Percentiles rank a stretch among this genome's conserved stretches.
These are phyloP conservation scores for Bergia puertoricense DNA, from an alignment of 92 coral and sea anemone species.

Conservation along the genomic window DNA sequence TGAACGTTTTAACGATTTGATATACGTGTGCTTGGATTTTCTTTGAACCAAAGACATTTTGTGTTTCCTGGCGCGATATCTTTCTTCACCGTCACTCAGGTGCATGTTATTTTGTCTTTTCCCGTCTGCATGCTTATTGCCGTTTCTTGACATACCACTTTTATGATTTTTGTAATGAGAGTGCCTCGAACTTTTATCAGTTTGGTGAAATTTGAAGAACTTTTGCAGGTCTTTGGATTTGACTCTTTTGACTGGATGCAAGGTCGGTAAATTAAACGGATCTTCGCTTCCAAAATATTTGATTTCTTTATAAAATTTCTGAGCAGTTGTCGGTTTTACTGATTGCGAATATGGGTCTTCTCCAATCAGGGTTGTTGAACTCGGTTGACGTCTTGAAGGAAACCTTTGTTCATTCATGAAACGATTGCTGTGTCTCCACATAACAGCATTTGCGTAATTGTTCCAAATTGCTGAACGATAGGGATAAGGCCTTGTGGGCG, in stretches of 20 bases:
- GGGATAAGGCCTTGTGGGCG: background rate
- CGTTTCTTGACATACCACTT: background rate
- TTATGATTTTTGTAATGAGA: background rate
- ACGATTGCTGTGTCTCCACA: background rate
- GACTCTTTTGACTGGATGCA: background rate
- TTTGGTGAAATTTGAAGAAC: conserved; percentile 11
- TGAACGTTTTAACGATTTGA: conserved; percentile 5
- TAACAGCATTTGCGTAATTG: background rate
- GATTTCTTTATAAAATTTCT: conserved; percentile 33
- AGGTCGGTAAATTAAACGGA: background rate
- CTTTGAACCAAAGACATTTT: background rate
- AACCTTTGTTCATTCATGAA: conserved; percentile 10
- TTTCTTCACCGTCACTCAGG: background rate
- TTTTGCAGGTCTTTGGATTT: conserved; percentile 7
- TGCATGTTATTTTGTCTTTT: background rate
- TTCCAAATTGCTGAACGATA: conserved; percentile 14
- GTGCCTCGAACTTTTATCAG: background rate
- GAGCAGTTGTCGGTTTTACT: background rate
- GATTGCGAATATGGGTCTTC: background rate
- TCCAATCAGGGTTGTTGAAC: background rate
- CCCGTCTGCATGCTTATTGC: background rate
- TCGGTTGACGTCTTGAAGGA: conserved; percentile 25
- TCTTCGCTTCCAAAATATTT: conserved; percentile 33
- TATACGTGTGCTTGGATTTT: background rate
- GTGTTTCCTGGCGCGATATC: no score